These are phyloP conservation scores for Peromyscus eremicus DNA, from an alignment of 2,797 vertebrate species.

Conservation along the genomic window DNA sequence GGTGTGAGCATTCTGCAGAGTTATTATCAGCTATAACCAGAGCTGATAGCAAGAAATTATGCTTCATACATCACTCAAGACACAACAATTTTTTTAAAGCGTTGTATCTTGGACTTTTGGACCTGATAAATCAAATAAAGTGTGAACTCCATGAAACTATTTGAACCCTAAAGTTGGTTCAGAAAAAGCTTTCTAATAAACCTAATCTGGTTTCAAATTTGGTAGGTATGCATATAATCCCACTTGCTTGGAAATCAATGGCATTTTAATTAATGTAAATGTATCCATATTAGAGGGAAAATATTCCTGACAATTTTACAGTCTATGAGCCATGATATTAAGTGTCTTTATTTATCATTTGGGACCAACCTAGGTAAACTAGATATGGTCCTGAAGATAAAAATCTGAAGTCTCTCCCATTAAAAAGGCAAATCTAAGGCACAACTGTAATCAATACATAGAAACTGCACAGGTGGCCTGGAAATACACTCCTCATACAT, in stretches of 20 bases:
- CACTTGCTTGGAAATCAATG: conserved; percentile 27
- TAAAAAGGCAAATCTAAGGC: conserved; percentile 3
- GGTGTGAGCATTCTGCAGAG: neutral
- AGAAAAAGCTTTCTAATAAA: neutral
- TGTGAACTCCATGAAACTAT: neutral
- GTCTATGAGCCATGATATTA: neutral
- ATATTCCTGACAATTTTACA: conserved; percentile 1
- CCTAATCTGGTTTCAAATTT: conserved; percentile 45
- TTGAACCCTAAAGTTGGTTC: conserved; percentile 9
- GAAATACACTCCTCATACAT: neutral
- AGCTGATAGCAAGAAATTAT: conserved; percentile 27
- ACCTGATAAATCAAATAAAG: conserved; percentile 60
- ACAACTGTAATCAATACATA: neutral
- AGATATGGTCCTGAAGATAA: conserved; percentile 43
- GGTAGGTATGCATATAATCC: neutral
- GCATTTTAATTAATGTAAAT: conserved; percentile 45
- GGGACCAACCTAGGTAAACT: neutral
- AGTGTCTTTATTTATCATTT: conserved; percentile 16
- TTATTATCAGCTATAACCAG: neutral
- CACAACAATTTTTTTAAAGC: conserved; percentile 38
- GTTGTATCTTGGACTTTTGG: conserved; percentile 6
- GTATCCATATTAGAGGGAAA: neutral
- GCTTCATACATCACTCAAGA: neutral
- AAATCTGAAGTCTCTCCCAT: neutral
- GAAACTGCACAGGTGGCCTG: neutral